phyloP scores from a whole-genome alignment of 1,140 invertebrate species.

The Helicoverpa zea region DNA sequence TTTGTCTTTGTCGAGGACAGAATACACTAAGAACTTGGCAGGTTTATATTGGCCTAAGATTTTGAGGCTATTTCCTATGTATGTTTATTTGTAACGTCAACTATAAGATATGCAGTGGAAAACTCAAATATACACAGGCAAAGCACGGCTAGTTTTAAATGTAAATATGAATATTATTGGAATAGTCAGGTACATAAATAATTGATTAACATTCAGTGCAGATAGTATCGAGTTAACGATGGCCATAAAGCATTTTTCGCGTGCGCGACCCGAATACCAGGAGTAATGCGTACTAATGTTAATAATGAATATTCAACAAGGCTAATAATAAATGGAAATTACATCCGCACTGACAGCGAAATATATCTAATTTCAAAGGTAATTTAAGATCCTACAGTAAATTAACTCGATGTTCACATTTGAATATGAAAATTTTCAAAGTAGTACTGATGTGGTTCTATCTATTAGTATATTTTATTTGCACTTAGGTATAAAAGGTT shows the following conservation, averaged over 20 bases:
- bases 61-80: too few relatives aligned
- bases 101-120: not conserved
- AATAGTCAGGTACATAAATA: constrained; percentile 23
- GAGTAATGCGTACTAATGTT: constrained; percentile 48
- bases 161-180: not conserved
- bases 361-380: constrained; percentile 71
- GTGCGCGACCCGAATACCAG: constrained; percentile 46
- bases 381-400: constrained; percentile 61
- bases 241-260: constrained; percentile 47
- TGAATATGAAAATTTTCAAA: constrained; percentile 59
- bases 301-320: constrained; percentile 67
- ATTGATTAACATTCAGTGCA: constrained; percentile 38
- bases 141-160: not conserved
- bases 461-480: too few relatives aligned
- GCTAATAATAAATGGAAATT: constrained; percentile 71
- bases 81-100: too few relatives aligned
- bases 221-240: constrained; percentile 49
- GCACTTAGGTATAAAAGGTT: not conserved
- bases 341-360: constrained; percentile 63
- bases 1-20: not conserved
- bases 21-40: not conserved
- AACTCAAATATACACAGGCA: not conserved
- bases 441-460: constrained; percentile 43
- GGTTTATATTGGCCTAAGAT: too few relatives aligned
- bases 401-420: constrained; percentile 61